phyloP scores from a whole-genome alignment of 2,888 invertebrate genomes.

The Eupithecia tripunctaria region DNA sequence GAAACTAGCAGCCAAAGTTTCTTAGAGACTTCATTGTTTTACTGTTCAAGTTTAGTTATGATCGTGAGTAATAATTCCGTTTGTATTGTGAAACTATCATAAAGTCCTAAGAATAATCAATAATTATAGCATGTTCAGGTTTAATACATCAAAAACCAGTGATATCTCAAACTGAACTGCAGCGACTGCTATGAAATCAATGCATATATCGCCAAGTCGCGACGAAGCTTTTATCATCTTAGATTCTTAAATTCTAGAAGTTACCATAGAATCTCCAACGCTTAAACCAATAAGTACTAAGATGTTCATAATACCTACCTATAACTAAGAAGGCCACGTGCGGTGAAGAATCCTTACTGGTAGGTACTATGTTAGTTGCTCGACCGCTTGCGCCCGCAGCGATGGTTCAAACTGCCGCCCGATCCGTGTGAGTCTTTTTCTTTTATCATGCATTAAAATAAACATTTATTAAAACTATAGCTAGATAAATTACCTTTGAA shows the following conservation, averaged over 20 bases:
- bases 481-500: slow-evolving; percentile 29
- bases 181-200: too few relatives aligned
- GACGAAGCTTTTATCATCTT: not conserved
- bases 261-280: not conserved
- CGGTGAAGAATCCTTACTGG: slow-evolving; percentile 31
- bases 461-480: slow-evolving; percentile 30
- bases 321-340: slow-evolving; percentile 36
- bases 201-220: not conserved
- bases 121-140: too few relatives aligned
- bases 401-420: slow-evolving; percentile 23
- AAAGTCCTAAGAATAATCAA: too few relatives aligned
- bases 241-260: not conserved
- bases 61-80: too few relatives aligned
- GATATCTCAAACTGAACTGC: too few relatives aligned
- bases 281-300: not conserved
- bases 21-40: too few relatives aligned
- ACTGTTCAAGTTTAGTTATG: too few relatives aligned
- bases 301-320: slow-evolving; percentile 33
- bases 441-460: slow-evolving; percentile 40
- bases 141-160: too few relatives aligned
- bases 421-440: slow-evolving; percentile 37
- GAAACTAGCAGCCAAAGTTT: not conserved
- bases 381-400: slow-evolving; percentile 24
- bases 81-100: too few relatives aligned
- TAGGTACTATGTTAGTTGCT: slow-evolving; percentile 29